A percentile compares a stretch with the other conserved stretches of the same genome.
Conservation (phyloP, 2,888 invertebrate species). For the Chrysotoxum bicinctum region DNA sequence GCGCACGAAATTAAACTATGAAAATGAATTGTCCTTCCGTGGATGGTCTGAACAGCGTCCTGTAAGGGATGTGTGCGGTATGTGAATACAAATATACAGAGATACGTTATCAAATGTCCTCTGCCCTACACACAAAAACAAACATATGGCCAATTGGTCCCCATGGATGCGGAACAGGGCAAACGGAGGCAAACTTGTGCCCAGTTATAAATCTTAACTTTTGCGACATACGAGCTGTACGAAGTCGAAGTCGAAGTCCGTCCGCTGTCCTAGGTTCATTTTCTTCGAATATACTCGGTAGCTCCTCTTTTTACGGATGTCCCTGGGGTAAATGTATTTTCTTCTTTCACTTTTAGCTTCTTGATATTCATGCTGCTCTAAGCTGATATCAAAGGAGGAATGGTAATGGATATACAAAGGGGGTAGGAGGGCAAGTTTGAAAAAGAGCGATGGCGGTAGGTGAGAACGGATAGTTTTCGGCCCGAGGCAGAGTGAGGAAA, state of each 20-base stretch:
- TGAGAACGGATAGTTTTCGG: conserved; percentile 63
- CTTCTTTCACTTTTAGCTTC: conserved; percentile 70
- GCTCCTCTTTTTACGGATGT: conserved; percentile 55
- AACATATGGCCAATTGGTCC: conserved; percentile 73
- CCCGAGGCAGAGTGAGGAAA: conserved; percentile 47
- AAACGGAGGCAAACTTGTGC: conserved; percentile 72
- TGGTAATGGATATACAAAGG: conserved; percentile 2
- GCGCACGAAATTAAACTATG: conserved; percentile 70
- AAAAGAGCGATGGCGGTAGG: conserved; percentile 45
- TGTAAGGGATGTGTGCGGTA: conserved; percentile 43
- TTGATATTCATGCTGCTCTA: conserved; percentile 71
- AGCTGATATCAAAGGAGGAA: conserved; percentile 50
- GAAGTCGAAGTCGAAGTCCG: conserved; percentile 31
- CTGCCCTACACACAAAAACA: conserved; percentile 29
- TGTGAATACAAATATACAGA: not conserved
- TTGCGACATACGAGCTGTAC: conserved; percentile 65
- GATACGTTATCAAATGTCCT: conserved; percentile 54
- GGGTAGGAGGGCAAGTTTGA: not conserved
- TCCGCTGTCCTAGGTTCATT: conserved; percentile 71
- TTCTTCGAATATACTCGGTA: conserved; percentile 46
- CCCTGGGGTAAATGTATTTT: conserved; percentile 68
- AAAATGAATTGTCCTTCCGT: conserved; percentile 73
- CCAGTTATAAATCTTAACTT: conserved; percentile 73
- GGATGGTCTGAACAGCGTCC: conserved; percentile 54
- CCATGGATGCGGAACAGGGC: conserved; percentile 70